Percentiles rank a stretch among this genome's conserved stretches.
phyloP scores from a whole-genome alignment of 2,888 invertebrate genomes.

The Xestoiulus laeticollis region DNA sequence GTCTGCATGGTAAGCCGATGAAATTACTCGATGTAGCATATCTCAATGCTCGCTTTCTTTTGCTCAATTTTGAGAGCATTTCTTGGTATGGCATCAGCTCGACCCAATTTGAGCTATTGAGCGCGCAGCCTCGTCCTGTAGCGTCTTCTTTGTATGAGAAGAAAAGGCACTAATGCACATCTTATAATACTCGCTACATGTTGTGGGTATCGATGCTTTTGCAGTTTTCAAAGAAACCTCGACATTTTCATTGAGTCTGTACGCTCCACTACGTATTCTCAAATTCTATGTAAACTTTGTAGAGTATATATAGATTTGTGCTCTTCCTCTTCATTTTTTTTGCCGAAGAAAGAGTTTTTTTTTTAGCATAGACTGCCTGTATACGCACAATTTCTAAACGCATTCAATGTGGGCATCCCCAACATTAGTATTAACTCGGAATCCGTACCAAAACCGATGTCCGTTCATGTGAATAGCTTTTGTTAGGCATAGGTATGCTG shows the following conservation, averaged over 20 bases:
- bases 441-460: neutral
- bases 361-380: neutral
- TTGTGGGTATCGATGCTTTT: constrained; percentile 24
- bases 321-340: neutral
- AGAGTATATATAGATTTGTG: no score
- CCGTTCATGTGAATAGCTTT: neutral
- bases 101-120: constrained; percentile 34
- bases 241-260: constrained; percentile 37
- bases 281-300: constrained; percentile 4
- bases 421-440: neutral
- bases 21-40: constrained; percentile 31
- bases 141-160: constrained; percentile 11
- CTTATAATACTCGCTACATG: constrained; percentile 30
- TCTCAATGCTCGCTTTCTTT: constrained; percentile 36
- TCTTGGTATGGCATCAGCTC: constrained; percentile 8
- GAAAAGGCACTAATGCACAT: constrained; percentile 43
- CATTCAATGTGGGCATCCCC: neutral
- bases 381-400: neutral
- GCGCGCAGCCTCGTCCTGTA: constrained; percentile 2
- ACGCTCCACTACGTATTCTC: constrained; percentile 11
- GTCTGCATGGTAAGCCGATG: constrained; percentile 45
- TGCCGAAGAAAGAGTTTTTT: neutral
- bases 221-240: constrained; percentile 8
- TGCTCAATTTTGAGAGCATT: constrained; percentile 44
- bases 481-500: neutral